These are phyloP conservation scores for Corynorhinus townsendii DNA, from an alignment of 2,113 vertebrate genomes.

Conservation along the genomic window DNA sequence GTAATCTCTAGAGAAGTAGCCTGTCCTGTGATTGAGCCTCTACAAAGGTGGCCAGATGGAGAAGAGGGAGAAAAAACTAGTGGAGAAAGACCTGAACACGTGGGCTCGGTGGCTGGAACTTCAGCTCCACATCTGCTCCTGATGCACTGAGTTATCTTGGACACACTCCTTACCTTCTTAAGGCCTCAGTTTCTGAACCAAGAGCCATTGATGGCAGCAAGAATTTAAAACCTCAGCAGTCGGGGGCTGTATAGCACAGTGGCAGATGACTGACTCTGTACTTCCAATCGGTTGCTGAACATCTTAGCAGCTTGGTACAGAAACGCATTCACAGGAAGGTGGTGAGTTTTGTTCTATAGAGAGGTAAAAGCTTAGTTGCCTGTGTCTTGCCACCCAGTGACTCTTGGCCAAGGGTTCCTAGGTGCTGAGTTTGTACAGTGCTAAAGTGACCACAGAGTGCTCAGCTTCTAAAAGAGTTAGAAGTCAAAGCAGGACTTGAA, in stretches of 20 bases:
- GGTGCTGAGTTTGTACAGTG: not conserved
- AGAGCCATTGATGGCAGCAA: not conserved
- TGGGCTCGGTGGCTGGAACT: too few species aligned
- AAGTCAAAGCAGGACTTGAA: not conserved
- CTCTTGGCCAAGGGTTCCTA: not conserved
- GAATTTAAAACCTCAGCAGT: not conserved
- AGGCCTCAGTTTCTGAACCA: not conserved
- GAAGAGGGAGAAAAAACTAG: not conserved
- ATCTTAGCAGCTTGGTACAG: not conserved
- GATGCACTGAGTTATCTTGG: not conserved
- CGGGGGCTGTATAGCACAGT: not conserved
- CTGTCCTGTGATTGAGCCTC: not conserved
- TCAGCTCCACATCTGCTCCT: not conserved
- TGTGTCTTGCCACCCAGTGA: not conserved
- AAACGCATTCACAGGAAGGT: not conserved
- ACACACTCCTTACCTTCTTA: not conserved
- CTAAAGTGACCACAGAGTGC: not conserved
- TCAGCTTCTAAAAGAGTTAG: not conserved
- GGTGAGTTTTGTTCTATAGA: not conserved
- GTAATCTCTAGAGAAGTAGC: not conserved
- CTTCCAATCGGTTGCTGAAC: not conserved
- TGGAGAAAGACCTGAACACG: not conserved
- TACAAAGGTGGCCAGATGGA: too few species aligned
- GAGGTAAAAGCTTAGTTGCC: not conserved
- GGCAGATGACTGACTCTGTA: fast-evolving